Conservation (phyloP, 2,888 invertebrate genomes). For the Agriotes lineatus region DNA sequence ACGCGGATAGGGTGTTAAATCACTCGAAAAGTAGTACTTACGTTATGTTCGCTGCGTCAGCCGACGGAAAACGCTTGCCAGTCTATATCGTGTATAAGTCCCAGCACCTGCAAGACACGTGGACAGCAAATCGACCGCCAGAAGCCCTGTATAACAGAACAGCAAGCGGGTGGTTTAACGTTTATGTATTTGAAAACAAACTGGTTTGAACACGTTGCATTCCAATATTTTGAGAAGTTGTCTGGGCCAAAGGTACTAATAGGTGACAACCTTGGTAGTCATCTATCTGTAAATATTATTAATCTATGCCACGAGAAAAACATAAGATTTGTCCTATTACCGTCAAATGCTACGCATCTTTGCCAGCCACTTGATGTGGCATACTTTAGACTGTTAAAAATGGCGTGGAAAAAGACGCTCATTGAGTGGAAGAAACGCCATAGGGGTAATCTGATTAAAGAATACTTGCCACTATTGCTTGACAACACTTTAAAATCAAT, state of each 20-base stretch:
- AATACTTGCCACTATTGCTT: neutral
- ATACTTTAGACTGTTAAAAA: neutral
- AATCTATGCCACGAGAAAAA: neutral
- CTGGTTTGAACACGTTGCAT: too few relatives aligned
- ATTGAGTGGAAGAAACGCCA: neutral
- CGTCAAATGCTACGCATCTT: neutral
- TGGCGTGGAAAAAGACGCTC: neutral
- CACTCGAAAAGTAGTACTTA: too few relatives aligned
- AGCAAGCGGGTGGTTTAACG: too few relatives aligned
- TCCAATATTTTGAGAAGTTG: too few relatives aligned
- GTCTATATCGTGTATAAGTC: too few relatives aligned
- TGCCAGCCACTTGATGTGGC: neutral
- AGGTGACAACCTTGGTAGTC: slow-evolving; percentile 8
- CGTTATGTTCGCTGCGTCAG: too few relatives aligned
- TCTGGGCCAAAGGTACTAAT: neutral
- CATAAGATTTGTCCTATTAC: neutral
- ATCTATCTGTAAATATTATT: neutral
- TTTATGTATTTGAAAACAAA: too few relatives aligned
- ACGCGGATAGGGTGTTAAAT: too few relatives aligned
- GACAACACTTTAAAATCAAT: neutral
- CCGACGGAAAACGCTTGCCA: too few relatives aligned
- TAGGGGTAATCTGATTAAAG: neutral
- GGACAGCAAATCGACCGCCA: too few relatives aligned
- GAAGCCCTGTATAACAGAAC: too few relatives aligned
- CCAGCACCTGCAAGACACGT: too few relatives aligned